Percentiles rank a stretch among this genome's conserved stretches.
phyloP scores from a whole-genome alignment of 2,888 invertebrate species.

The Phortica magna region DNA sequence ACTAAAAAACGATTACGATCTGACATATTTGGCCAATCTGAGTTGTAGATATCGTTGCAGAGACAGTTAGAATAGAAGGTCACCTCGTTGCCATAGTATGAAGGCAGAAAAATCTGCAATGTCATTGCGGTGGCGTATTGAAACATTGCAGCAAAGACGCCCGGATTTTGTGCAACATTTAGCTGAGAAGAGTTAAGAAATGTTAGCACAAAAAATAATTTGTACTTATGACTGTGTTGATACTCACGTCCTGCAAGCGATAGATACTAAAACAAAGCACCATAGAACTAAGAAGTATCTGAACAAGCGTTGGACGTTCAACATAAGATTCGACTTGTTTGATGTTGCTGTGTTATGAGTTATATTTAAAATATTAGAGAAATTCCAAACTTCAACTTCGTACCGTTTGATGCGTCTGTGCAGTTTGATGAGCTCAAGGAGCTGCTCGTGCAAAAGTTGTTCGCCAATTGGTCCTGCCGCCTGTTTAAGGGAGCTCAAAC shows the following conservation, averaged over 20 bases:
- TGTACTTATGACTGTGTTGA: neutral
- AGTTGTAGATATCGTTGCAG: constrained; percentile 43
- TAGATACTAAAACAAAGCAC: constrained; percentile 55
- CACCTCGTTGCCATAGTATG: constrained; percentile 53
- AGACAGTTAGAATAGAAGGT: constrained; percentile 44
- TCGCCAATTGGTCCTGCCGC: constrained; percentile 1
- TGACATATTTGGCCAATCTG: constrained; percentile 53
- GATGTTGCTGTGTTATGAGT: constrained; percentile 34
- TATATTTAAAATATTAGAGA: neutral
- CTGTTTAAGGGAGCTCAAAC: constrained; percentile 41
- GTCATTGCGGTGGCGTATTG: constrained; percentile 51
- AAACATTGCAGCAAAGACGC: constrained; percentile 40
- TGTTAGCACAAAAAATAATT: neutral
- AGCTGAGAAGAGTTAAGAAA: constrained; percentile 27
- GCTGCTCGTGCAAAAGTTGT: constrained; percentile 20
- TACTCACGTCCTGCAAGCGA: constrained; percentile 50
- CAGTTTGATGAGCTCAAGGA: constrained; percentile 45
- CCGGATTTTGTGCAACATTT: constrained; percentile 32
- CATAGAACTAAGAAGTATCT: constrained; percentile 51
- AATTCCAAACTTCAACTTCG: neutral
- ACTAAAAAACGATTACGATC: constrained; percentile 46
- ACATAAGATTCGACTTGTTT: constrained; percentile 42
- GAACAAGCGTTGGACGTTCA: constrained; percentile 48
- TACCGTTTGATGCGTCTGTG: constrained; percentile 46
- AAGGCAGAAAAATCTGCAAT: constrained; percentile 52